These are phyloP conservation scores for Linnaemya vulpina DNA, from an alignment of 2,888 invertebrate genomes.

Conservation along the genomic window DNA sequence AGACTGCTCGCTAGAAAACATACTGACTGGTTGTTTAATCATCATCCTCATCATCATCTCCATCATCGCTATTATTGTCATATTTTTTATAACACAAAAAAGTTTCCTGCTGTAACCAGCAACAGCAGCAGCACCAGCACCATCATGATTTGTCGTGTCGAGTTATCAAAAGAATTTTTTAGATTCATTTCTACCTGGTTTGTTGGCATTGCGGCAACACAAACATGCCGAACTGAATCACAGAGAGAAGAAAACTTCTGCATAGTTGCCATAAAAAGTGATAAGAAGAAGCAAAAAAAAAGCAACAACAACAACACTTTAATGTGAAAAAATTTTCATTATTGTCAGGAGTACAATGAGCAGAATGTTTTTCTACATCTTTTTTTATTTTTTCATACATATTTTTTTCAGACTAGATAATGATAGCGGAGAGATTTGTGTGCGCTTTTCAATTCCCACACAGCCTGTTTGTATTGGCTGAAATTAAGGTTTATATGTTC, in stretches of 20 bases:
- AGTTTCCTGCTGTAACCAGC: slow-evolving; percentile 26
- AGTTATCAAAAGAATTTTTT: slow-evolving; percentile 25
- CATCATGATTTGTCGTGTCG: slow-evolving; percentile 33
- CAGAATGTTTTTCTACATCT: slow-evolving; percentile 18
- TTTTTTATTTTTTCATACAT: neutral
- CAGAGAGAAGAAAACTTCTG: neutral
- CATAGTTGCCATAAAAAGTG: neutral
- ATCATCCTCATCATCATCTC: slow-evolving; percentile 13
- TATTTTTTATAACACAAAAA: neutral
- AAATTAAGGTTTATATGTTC: slow-evolving; percentile 5
- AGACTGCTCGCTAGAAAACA: neutral
- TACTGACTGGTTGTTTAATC: slow-evolving; percentile 7
- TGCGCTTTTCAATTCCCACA: neutral
- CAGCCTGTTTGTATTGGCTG: neutral
- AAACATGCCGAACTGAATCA: slow-evolving; percentile 5
- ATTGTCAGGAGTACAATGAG: slow-evolving; percentile 54
- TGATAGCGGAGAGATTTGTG: slow-evolving; percentile 37
- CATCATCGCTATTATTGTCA: slow-evolving; percentile 1
- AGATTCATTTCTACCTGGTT: slow-evolving; percentile 15
- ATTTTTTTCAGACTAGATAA: neutral
- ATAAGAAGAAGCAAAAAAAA: slow-evolving; percentile 12
- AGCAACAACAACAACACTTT: neutral
- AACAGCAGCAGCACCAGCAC: slow-evolving; percentile 16
- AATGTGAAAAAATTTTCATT: slow-evolving; percentile 44
- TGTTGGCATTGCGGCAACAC: slow-evolving; percentile 14